Evolutionary conservation across 2,888 invertebrate genomes (phyloP).

Genomic region (Heterodera filipjevi): DNA sequence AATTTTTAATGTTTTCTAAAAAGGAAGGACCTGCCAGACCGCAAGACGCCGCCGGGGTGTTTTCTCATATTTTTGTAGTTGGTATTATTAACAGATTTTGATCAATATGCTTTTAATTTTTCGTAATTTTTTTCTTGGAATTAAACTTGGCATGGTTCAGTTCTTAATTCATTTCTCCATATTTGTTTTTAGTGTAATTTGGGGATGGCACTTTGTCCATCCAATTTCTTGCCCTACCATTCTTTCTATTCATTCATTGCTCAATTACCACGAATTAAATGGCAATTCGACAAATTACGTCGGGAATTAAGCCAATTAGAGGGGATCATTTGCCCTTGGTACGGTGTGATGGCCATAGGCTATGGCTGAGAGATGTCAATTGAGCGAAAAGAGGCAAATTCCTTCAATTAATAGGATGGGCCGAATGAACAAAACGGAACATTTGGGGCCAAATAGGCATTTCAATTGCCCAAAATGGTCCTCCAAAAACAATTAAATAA

Average conservation of each 20-base stretch:
- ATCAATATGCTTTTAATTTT: too few species aligned
- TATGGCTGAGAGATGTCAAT: background rate
- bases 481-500: background rate
- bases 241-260: background rate
- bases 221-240: background rate
- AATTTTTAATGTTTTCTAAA: too few species aligned
- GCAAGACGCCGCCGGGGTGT: too few species aligned
- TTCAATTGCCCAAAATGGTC: too few species aligned
- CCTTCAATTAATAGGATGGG: constrained; percentile 2
- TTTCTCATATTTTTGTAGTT: too few species aligned
- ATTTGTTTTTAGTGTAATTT: background rate
- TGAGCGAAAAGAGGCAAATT: background rate
- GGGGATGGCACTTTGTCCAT: background rate
- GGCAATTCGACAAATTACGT: background rate
- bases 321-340: background rate
- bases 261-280: constrained; percentile 11
- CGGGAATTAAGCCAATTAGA: background rate
- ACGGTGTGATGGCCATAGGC: background rate
- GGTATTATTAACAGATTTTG: too few species aligned
- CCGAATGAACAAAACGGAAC: background rate
- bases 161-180: too few species aligned
- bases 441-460: too few species aligned
- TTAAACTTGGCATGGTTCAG: too few species aligned
- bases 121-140: too few species aligned
- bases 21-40: too few species aligned